Base-by-base conservation (phyloP, 2,888 invertebrate species). In the Aporophyla nigra region DNA sequence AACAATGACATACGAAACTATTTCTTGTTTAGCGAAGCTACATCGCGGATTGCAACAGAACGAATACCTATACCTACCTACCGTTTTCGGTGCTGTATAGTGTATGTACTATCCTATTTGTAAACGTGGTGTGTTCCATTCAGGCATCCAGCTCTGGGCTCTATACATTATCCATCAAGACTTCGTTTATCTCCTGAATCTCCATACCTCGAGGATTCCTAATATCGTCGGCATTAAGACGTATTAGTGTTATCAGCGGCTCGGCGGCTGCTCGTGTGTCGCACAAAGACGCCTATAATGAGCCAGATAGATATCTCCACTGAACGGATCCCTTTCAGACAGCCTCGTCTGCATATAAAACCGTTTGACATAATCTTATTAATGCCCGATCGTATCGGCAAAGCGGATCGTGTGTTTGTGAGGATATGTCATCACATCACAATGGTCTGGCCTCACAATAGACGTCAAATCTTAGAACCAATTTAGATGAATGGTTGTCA, bases 211-310 rank as follows among this genome's bases (percentile, higher is more conserved):
- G 46, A 56, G 19, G 33, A 61, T 51, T 54, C 69, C 59, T 85
- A 61, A 86, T 62, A 85, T 67, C 59, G 46, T 69, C 59, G 16
- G 66, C 61, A 86, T 73, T 78, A 67, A 82, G 70, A 49, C 63
- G 68, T 68, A 73, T 82, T 66, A 77, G 65, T 46, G 63, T 82
- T 85, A 78, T 87, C 82, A 76, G 61, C 71, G 46, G 33, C 33
- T 62, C 72, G 53, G 33, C 33, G 46, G 24, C 66, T 9, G 62
- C 68, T 67, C 62, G 14, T 83, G 43, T 54, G 56, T 19, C 71
- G 27, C 66, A 87, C 85, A 87, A 87, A 85, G 86, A 71, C 71
- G 70, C n/a, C 49, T 63, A 40, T 79, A 83, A 80, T 79, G 76
- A 84, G 62, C 67, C 10, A 40, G 80, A 87, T 83, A 58, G 16